phyloP scores from a whole-genome alignment of 2,888 invertebrate species.

The Trichopoda pennipes region DNA sequence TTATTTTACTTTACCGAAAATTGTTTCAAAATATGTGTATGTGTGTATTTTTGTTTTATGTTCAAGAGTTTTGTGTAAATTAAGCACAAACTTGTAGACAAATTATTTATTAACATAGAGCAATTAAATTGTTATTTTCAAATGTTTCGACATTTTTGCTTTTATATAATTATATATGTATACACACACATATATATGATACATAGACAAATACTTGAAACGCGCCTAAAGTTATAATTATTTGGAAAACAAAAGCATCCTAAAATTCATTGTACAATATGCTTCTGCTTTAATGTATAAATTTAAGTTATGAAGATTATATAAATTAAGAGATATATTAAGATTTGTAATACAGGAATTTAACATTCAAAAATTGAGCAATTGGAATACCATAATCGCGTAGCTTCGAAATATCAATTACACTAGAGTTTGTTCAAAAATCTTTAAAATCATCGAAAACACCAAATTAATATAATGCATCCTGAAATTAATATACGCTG shows the following conservation, averaged over 20 bases:
- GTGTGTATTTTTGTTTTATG: conserved; percentile 12
- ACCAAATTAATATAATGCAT: too few relatives aligned
- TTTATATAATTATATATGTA: background rate
- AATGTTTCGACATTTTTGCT: conserved; percentile 9
- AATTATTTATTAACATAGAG: conserved; percentile 37
- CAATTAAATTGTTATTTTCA: conserved; percentile 33
- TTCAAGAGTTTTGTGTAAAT: conserved; percentile 30
- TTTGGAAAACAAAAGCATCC: conserved; percentile 16
- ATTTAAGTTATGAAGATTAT: too few relatives aligned
- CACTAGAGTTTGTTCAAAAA: too few relatives aligned
- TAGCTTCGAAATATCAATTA: too few relatives aligned
- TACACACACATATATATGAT: background rate
- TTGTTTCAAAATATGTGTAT: background rate
- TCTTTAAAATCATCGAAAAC: too few relatives aligned
- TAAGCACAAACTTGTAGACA: conserved; percentile 38
- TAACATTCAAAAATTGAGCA: too few relatives aligned
- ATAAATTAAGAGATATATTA: too few relatives aligned
- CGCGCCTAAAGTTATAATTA: conserved; percentile 44
- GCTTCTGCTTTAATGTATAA: background rate
- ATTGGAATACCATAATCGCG: too few relatives aligned
- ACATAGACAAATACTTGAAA: conserved; percentile 13
- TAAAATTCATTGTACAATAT: background rate
- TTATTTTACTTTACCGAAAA: background rate
- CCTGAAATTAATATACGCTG: too few relatives aligned
- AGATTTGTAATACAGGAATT: too few relatives aligned